Evolutionary conservation across 2,888 invertebrate genomes (phyloP), one percentile per base, ranked within the genome.

Genomic region (Drosophila setosimentum): DNA sequence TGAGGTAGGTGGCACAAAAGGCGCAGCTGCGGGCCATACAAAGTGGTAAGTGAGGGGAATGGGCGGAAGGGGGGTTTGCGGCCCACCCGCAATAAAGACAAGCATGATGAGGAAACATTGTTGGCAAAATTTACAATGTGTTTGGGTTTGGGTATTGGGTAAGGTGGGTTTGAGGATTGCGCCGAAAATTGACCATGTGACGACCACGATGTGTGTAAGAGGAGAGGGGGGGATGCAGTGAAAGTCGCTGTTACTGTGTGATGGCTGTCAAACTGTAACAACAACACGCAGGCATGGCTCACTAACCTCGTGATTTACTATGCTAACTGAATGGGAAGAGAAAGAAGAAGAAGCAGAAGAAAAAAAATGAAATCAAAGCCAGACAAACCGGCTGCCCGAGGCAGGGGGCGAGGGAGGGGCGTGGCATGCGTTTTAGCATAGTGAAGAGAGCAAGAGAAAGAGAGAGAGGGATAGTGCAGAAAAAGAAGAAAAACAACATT

Each of bases 271-370:
- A 80, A 80, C 80, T 74, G 80, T 78, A 59, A 24, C 45, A 45
- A 24, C 45, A 24, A 8, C 24, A 45, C 16, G 64, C 32, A 13
- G 32, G 61, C 76, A 82, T 76, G 85, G 73, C 83, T 83, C 87
- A 83, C 83, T 83, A 83, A 83, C 83, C 83, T 78, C 87, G 84
- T 83, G 87, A 83, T 83, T 83, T 83, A 72, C 72, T 54, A 76
- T 80, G 73, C 62, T 51, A 62, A 53, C 66, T 55, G 59, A 60
- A 27, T 45, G 50, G 50, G 18, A 55, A 45, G 45, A 24, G n/a
- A n/a, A n/a, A 21, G 45, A 21, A 21, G 21, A 21, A 48, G 51
- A 53, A 58, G 30, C 24, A 21, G 30, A 50, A 21, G 30, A 13
- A 53, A 21, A 27, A 59, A 53, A 35, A 29, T 51, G 35, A 24